A percentile compares a stretch with the other conserved stretches of the same genome.
Conservation (phyloP, 2,888 invertebrate genomes). For the Opisthograptis luteolata region DNA sequence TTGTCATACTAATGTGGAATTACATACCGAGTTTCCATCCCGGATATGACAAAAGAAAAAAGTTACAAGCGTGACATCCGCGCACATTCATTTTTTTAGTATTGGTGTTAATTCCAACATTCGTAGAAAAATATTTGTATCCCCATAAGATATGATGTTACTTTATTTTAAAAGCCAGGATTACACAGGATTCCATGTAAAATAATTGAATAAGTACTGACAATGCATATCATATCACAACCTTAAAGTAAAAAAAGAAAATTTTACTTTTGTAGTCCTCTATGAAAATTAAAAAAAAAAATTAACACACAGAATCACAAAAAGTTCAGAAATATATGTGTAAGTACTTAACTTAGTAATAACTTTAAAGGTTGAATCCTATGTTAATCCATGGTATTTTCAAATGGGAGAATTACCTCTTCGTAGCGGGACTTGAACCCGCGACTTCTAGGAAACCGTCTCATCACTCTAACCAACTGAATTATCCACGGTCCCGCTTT, state of each 20-base stretch:
- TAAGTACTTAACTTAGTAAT: background rate
- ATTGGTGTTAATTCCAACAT: conserved; percentile 60
- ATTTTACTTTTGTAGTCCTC: too few relatives aligned
- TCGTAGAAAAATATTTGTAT: conserved; percentile 75
- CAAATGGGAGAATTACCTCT: too few relatives aligned
- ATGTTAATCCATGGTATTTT: background rate
- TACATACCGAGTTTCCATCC: conserved; percentile 66
- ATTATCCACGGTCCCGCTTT: too few relatives aligned
- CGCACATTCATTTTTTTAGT: conserved; percentile 49
- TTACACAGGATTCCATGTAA: conserved; percentile 33
- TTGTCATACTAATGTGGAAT: conserved; percentile 75
- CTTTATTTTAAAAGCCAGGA: conserved; percentile 37
- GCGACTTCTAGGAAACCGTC: too few relatives aligned
- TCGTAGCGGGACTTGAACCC: too few relatives aligned
- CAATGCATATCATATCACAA: conserved; percentile 29
- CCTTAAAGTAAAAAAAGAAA: conserved; percentile 25
- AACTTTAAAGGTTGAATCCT: background rate
- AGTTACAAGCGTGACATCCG: conserved; percentile 63
- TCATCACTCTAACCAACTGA: too few relatives aligned
- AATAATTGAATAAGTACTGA: conserved; percentile 22
- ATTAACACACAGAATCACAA: too few relatives aligned
- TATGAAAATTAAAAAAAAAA: too few relatives aligned
- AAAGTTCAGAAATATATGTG: conserved; percentile 4
- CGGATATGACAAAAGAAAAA: conserved; percentile 72
- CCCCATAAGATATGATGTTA: conserved; percentile 50